Evolutionary conservation across 2,888 invertebrate species (phyloP), one percentile per base, ranked within the genome.

Genomic region (Nomada lathburiana): DNA sequence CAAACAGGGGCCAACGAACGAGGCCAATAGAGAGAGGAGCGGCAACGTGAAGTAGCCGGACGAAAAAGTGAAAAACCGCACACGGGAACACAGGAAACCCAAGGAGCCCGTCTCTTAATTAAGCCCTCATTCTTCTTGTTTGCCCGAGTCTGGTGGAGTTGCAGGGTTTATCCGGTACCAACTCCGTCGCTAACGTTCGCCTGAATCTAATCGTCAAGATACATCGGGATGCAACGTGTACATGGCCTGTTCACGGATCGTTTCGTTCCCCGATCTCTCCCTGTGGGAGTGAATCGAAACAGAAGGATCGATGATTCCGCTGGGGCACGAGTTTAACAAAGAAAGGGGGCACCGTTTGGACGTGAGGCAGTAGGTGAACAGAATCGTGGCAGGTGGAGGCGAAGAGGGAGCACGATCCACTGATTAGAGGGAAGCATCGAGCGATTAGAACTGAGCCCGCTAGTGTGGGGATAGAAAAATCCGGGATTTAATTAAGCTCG

Each of bases 181-280:
- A 80, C 67, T 80, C 52, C 18, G 60, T 72, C 65, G 77, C 88
- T 79, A 79, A 75, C 75, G 82, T 84, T 87, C 76, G 50, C 73
- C 76, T 63, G 72, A 83, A 88, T 84, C 87, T 88, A 87, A 87
- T 87, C 87, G 84, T 59, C 71, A 60, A 73, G 85, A 86, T 83
- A 83, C 87, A 88, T 88, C 87, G 85, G 73, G 72, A 74, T 76
- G 83, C 52, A 68, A 55, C 88, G 88, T 86, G 88, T 86, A 88
- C 47, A 80, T 62, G 78, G 88, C 87, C 87, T 88, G 87, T 88
- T 88, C 87, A 82, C 87, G 87, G 83, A 87, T 88, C 87, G 88
- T 87, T 85, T 85, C 85, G 82, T 82, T 82, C 72, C 70, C 76
- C 71, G 52, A 42, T 72, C 65, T 57, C 47, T 71, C 82, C 70